Conservation (phyloP, 2,888 invertebrate species). For the Meandrusa payeni region DNA sequence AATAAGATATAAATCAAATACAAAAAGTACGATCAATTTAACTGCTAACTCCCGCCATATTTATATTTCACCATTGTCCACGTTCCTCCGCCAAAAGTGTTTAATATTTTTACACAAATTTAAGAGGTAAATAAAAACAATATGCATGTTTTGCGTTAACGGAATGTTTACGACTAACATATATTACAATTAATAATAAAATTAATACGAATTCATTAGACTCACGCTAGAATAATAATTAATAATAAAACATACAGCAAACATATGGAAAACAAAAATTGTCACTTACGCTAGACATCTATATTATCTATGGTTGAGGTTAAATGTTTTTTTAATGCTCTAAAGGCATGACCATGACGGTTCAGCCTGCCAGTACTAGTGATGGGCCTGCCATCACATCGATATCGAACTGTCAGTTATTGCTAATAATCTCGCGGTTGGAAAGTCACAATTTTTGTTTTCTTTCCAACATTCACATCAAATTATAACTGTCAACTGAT, state of each 20-base stretch:
- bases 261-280: constrained; percentile 53
- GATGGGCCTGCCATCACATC: constrained; percentile 40
- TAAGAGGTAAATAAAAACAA: constrained; percentile 41
- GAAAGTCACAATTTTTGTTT: constrained; percentile 44
- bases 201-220: constrained; percentile 77
- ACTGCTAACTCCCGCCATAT: too few species aligned
- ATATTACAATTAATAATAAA: constrained; percentile 73
- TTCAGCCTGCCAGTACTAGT: constrained; percentile 29
- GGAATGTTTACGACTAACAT: constrained; percentile 72
- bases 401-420: constrained; percentile 12
- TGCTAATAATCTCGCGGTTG: background rate
- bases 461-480: constrained; percentile 36
- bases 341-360: constrained; percentile 16
- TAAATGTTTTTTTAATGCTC: constrained; percentile 2
- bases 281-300: constrained; percentile 40
- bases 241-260: constrained; percentile 65
- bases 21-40: too few species aligned
- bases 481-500: constrained; percentile 34
- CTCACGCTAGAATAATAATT: constrained; percentile 74
- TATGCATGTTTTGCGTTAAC: constrained; percentile 73
- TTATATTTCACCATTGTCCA: too few species aligned
- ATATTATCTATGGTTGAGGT: background rate
- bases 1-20: too few species aligned
- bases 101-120: too few species aligned
- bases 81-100: too few species aligned